A percentile compares a stretch with the other conserved stretches of the same genome.
Conservation (phyloP, 2,797 vertebrate species). For the Eutrigla gurnardus region DNA sequence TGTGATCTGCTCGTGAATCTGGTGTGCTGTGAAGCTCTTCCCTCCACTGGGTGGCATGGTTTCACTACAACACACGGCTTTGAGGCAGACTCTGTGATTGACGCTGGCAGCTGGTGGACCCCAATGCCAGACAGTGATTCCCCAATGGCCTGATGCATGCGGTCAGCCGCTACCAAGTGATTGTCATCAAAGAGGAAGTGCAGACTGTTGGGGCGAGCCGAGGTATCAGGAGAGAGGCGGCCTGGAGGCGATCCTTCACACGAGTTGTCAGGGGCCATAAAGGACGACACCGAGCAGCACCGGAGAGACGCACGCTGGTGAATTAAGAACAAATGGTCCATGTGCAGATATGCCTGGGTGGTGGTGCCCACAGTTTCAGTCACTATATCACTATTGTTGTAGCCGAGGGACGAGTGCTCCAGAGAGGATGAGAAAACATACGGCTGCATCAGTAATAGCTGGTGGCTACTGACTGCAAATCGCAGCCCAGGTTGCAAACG, state of each 20-base stretch:
- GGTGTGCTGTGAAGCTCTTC: constrained; percentile 16
- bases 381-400: constrained; percentile 8
- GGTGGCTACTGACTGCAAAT: neutral
- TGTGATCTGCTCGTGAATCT: constrained; percentile 11
- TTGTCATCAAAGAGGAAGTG: constrained; percentile 43
- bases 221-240: constrained; percentile 28
- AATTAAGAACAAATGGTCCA: constrained; percentile 47
- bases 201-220: constrained; percentile 34
- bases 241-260: constrained; percentile 52
- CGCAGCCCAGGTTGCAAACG: neutral
- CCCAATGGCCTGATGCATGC: constrained; percentile 34
- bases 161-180: constrained; percentile 37
- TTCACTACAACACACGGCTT: constrained; percentile 49
- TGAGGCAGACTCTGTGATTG: constrained; percentile 39
- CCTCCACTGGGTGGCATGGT: constrained; percentile 73
- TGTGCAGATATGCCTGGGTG: constrained; percentile 44
- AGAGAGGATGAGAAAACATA: neutral
- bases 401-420: constrained; percentile 14
- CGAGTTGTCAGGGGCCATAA: constrained; percentile 52
- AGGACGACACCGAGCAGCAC: constrained; percentile 20
- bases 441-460: constrained; percentile 13
- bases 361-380: neutral
- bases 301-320: constrained; percentile 16
- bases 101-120: constrained; percentile 54
- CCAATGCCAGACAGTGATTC: constrained; percentile 61